A percentile compares a stretch with the other conserved stretches of the same genome.
Conservation (phyloP, 2,888 invertebrate genomes). For the Brachynemurus nebulosus region DNA sequence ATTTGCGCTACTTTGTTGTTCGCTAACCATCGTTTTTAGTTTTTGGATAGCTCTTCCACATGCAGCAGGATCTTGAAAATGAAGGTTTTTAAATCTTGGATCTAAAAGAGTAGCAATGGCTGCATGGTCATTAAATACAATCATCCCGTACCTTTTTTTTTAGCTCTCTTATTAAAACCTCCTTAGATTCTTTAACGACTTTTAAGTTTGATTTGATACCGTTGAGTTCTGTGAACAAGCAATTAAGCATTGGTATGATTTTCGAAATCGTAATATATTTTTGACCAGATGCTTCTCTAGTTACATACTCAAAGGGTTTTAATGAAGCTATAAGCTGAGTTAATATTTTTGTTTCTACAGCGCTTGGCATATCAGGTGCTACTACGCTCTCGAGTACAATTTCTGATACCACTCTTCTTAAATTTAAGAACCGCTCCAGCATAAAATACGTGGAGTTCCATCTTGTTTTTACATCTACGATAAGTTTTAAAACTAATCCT, state of each 20-base stretch:
- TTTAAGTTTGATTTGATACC: no score
- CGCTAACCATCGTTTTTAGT: background rate
- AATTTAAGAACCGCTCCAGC: background rate
- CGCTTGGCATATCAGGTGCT: no score
- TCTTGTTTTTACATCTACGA: conserved; percentile 2
- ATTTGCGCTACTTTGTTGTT: conserved; percentile 16
- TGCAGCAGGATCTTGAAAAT: conserved; percentile 2
- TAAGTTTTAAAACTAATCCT: conserved; percentile 3
- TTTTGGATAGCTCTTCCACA: conserved; percentile 18
- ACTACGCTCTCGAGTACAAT: background rate
- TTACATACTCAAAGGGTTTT: no score
- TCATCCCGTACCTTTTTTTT: background rate
- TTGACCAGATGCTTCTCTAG: no score
- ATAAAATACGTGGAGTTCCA: background rate
- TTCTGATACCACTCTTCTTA: background rate
- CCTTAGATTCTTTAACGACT: no score
- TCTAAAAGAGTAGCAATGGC: background rate
- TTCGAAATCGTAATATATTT: no score
- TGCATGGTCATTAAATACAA: background rate
- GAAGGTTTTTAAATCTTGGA: background rate
- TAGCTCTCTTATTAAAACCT: background rate
- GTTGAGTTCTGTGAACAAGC: no score
- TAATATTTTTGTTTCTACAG: no score
- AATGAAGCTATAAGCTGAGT: no score
- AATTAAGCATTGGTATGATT: no score